Base-by-base conservation (phyloP, 2,888 invertebrate species). In the Dugesia japonica region DNA sequence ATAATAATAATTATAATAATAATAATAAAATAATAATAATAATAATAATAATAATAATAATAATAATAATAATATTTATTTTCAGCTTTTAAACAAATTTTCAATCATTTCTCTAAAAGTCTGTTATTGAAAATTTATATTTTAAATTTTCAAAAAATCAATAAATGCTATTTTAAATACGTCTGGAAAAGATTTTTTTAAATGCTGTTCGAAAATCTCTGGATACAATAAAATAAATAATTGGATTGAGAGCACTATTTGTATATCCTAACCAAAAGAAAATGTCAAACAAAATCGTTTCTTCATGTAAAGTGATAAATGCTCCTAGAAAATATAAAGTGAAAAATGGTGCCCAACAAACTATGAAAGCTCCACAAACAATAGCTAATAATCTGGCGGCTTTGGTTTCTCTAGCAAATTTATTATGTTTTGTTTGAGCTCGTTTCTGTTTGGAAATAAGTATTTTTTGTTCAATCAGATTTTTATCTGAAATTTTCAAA, bases 241-340 rank as follows among this genome's bases (percentile, higher is more conserved):
- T 89, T 0, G 94, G 94, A 84, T 94, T 95, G 80, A 94, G 90
- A 1, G 94, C 94, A 0, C 92, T 92, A 85, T 95, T 95, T 86
- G 93, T 92, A 86, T 95, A 95, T 0, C 95, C 97, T 79, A 97
- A 87, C 94, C 95, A 97, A 86, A 95, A 94, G 26, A 94, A 88
- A 28, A 94, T 88, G 15, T 92, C 91, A 86, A 94, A 94, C 77
- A 92, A 87, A 1, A 27, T 9, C 7, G 23, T 26, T 79, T 90
- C 89, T 42, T 93, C 91, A 13, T 71, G 17, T 23, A 71, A 7
- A n/a, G 1, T 26, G 27, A 27, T 71, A 92, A 94, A 83, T 0
- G 92, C 93, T 15, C 92, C 88, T 76, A 93, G 88, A 73, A 94
- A 88, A 85, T 94, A 94, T 86, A 93, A 91, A 72, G 92, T 92